These are phyloP conservation scores for Drosophila nasuta DNA, from an alignment of 1,140 invertebrate genomes.

Conservation along the genomic window DNA sequence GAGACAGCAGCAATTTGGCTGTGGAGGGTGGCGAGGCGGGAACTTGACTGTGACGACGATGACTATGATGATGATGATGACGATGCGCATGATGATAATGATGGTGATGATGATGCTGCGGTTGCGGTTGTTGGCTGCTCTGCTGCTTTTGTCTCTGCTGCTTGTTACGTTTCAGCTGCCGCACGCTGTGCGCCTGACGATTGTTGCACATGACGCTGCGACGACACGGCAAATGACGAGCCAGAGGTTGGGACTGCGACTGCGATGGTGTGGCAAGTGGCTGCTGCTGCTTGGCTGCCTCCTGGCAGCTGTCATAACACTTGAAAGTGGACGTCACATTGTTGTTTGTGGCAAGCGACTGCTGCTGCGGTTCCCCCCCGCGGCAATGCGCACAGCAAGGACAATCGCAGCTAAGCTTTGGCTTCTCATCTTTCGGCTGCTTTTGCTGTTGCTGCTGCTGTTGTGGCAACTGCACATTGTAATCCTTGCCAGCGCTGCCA, in stretches of 20 bases:
- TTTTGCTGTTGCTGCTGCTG: not conserved
- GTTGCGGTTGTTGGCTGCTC: slow-evolving; percentile 17
- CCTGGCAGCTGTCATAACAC: slow-evolving; percentile 77
- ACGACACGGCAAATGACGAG: slow-evolving; percentile 59
- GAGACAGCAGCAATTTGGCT: slow-evolving; percentile 67
- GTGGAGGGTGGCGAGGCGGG: slow-evolving; percentile 58
- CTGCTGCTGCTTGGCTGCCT: slow-evolving; percentile 30
- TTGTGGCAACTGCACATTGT: slow-evolving; percentile 47
- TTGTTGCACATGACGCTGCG: slow-evolving; percentile 73
- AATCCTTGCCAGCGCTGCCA: slow-evolving; percentile 83
- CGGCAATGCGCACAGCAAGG: slow-evolving; percentile 70
- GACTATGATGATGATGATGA: slow-evolving; percentile 20
- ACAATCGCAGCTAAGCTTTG: slow-evolving; percentile 53
- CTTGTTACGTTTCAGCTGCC: slow-evolving; percentile 72
- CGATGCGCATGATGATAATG: slow-evolving; percentile 23
- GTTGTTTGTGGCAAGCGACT: slow-evolving; percentile 34
- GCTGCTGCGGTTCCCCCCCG: slow-evolving; percentile 22
- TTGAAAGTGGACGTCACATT: slow-evolving; percentile 63
- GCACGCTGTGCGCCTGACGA: slow-evolving; percentile 73
- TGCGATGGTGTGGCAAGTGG: slow-evolving; percentile 11
- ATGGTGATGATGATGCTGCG: slow-evolving; percentile 15
- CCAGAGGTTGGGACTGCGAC: slow-evolving; percentile 32
- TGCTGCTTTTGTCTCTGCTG: slow-evolving; percentile 64
- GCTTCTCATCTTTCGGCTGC: not conserved
- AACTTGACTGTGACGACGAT: slow-evolving; percentile 10